These are phyloP conservation scores for Semicossyphus pulcher DNA, from an alignment of 2,113 vertebrate species.

Conservation along the genomic window DNA sequence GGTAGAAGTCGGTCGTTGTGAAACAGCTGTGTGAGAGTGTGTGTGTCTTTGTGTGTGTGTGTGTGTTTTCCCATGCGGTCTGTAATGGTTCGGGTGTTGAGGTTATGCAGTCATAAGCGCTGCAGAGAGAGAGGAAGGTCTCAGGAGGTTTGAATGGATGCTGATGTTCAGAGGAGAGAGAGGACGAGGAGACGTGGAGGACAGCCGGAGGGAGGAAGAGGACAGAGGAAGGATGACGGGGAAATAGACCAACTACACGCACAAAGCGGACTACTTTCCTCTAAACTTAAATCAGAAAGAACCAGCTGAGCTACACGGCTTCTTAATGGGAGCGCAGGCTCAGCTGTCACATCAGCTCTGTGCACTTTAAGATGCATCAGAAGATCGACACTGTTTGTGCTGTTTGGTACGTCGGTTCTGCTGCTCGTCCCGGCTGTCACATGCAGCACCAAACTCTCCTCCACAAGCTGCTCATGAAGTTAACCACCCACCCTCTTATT, in stretches of 20 bases:
- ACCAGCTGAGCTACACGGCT: no score
- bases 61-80: neutral
- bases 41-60: constrained; percentile 69
- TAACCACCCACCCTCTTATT: no score
- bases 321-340: no score
- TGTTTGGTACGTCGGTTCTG: no score
- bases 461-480: no score
- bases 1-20: neutral
- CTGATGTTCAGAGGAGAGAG: neutral
- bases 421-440: no score
- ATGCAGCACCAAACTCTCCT: no score
- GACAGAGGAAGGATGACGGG: neutral
- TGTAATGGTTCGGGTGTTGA: constrained; percentile 1
- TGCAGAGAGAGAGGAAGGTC: neutral
- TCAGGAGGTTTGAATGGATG: constrained; percentile 10
- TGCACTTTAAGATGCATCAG: no score
- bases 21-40: constrained; percentile 67
- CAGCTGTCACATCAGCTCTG: no score
- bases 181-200: constrained; percentile 19
- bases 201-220: neutral
- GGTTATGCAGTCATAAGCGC: neutral
- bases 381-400: no score
- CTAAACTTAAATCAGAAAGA: no score
- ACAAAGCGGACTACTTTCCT: neutral
- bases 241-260: neutral